Evolutionary conservation across 2,888 invertebrate species (phyloP).

Genomic region (Ochropleura plecta): DNA sequence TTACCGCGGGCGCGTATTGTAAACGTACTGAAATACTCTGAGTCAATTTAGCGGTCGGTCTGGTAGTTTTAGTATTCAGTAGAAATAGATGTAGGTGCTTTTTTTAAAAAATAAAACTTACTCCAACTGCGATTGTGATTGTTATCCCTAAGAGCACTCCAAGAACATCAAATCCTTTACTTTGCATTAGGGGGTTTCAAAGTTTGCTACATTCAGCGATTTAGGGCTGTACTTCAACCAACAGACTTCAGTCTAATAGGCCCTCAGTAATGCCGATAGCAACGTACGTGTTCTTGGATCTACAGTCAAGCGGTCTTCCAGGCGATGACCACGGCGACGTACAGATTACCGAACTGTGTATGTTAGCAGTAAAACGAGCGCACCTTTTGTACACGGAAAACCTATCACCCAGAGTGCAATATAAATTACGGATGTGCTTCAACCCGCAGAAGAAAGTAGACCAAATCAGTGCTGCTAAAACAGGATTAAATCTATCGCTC

Average conservation of each 20-base stretch:
- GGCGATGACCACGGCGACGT: conserved; percentile 12
- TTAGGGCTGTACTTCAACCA: not conserved
- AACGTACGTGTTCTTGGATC: conserved; percentile 23
- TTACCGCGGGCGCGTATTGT: too few species aligned
- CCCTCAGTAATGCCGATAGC: conserved; percentile 21
- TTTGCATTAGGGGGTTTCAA: not conserved
- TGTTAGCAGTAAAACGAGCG: conserved; percentile 31
- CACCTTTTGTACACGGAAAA: conserved; percentile 6
- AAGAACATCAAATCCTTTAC: not conserved
- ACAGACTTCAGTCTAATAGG: not conserved
- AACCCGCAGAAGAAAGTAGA: conserved; percentile 23
- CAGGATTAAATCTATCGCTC: conserved; percentile 3
- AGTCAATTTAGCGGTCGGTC: not conserved
- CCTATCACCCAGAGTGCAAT: conserved; percentile 13
- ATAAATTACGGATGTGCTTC: conserved; percentile 28
- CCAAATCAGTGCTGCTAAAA: not conserved
- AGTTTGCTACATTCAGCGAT: not conserved
- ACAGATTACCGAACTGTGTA: conserved; percentile 25
- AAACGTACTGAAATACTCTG: too few species aligned
- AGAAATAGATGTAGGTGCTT: not conserved
- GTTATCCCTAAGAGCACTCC: too few species aligned
- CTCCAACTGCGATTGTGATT: not conserved
- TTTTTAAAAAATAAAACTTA: not conserved
- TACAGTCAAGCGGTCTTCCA: conserved; percentile 25
- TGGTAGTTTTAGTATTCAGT: not conserved